These are phyloP conservation scores for Labroides dimidiatus DNA, from an alignment of 2,797 vertebrate species.

Conservation along the genomic window DNA sequence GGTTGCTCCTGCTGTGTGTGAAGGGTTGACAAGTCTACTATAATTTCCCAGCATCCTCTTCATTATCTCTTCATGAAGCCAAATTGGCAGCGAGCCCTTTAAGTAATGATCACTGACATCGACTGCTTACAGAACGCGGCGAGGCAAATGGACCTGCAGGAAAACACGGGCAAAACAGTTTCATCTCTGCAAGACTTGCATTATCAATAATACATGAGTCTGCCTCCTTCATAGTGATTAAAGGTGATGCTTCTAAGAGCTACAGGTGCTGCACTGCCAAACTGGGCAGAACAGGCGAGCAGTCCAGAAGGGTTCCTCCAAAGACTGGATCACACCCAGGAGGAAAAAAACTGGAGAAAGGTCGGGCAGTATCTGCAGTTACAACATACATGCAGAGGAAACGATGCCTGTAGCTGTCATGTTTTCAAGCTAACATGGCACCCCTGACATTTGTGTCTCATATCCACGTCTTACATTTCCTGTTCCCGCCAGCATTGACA, in stretches of 20 bases:
- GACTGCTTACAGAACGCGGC: slow-evolving; percentile 48
- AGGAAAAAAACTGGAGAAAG: slow-evolving; percentile 16
- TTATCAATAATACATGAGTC: slow-evolving; percentile 58
- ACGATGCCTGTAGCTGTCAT: not conserved
- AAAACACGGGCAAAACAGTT: slow-evolving; percentile 45
- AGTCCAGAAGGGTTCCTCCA: slow-evolving; percentile 19
- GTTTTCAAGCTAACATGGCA: slow-evolving; percentile 32
- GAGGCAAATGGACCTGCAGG: slow-evolving; percentile 36
- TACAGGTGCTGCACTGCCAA: slow-evolving; percentile 45
- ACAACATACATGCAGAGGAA: slow-evolving; percentile 19
- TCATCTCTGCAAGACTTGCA: slow-evolving; percentile 28
- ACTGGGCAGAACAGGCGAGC: slow-evolving; percentile 35
- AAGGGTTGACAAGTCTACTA: slow-evolving; percentile 28
- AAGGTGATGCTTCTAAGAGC: slow-evolving; percentile 43
- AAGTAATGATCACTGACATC: slow-evolving; percentile 38
- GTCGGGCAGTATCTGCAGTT: not conserved
- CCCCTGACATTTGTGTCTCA: slow-evolving; percentile 59
- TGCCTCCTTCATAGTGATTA: slow-evolving; percentile 46
- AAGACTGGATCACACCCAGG: slow-evolving; percentile 10
- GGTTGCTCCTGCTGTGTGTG: slow-evolving; percentile 19
- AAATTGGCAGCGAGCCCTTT: slow-evolving; percentile 48
- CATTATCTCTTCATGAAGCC: slow-evolving; percentile 43
- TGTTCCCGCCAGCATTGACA: slow-evolving; percentile 43
- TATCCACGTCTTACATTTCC: slow-evolving; percentile 56
- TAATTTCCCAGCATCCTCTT: slow-evolving; percentile 41